Conservation (phyloP, 2,797 vertebrate genomes). For the Tapirus indicus region DNA sequence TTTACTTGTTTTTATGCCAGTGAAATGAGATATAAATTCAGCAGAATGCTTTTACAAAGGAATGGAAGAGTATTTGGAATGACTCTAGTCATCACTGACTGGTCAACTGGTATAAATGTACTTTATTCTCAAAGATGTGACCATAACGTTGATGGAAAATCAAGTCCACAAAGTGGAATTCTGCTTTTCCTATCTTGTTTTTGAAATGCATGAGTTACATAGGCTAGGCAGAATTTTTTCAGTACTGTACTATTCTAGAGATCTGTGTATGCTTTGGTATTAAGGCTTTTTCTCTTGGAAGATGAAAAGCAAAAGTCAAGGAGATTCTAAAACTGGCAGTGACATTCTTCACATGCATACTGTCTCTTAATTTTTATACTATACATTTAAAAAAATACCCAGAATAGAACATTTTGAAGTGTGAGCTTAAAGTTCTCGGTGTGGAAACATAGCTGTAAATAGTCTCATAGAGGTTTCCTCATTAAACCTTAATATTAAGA, state of each 20-base stretch:
- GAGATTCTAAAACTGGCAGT: constrained; percentile 61
- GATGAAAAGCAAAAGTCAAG: constrained; percentile 57
- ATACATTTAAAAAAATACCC: constrained; percentile 53
- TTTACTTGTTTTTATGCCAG: constrained; percentile 51
- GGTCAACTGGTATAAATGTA: neutral
- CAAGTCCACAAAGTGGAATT: neutral
- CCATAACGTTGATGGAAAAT: neutral
- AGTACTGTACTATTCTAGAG: neutral
- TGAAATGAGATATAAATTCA: constrained; percentile 55
- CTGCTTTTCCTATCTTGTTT: neutral
- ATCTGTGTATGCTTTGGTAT: constrained; percentile 62
- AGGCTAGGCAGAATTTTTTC: neutral
- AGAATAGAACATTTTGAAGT: constrained; percentile 59
- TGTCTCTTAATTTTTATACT: constrained; percentile 59
- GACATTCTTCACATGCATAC: constrained; percentile 60
- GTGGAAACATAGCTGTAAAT: constrained; percentile 31
- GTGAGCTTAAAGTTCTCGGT: constrained; percentile 56
- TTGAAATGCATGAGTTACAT: neutral
- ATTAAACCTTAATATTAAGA: constrained; percentile 35
- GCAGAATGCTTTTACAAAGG: constrained; percentile 28
- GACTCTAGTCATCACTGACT: neutral
- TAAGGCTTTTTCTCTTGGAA: constrained; percentile 60
- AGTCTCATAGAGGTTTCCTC: neutral
- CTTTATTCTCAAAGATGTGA: neutral
- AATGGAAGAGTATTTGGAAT: neutral